These are phyloP conservation scores for Trissolcus brochymenae DNA, from an alignment of 2,888 invertebrate species.

Conservation along the genomic window DNA sequence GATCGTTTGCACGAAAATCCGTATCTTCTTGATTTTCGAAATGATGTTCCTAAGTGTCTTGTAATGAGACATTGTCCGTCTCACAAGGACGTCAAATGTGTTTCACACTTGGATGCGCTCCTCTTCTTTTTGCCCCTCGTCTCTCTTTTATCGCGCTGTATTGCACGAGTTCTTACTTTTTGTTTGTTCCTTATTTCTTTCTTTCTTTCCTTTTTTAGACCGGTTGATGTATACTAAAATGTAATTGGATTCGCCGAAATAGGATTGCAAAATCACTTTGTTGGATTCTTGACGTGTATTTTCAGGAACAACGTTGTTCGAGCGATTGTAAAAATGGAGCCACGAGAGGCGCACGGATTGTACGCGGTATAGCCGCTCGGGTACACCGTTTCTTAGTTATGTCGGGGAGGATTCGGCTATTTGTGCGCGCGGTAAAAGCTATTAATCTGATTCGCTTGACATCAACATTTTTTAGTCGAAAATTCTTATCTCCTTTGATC, in stretches of 20 bases:
- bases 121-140: background rate
- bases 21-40: conserved; percentile 23
- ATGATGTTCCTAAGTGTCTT: conserved; percentile 31
- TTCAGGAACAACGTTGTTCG: too few species aligned
- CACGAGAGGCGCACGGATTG: too few species aligned
- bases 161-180: too few species aligned
- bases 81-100: conserved; percentile 11
- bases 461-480: too few species aligned
- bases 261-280: conserved; percentile 2
- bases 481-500: too few species aligned
- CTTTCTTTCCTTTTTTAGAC: background rate
- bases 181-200: conserved; percentile 4
- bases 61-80: conserved; percentile 28
- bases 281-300: conserved; percentile 1
- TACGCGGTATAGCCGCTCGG: too few species aligned
- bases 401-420: too few species aligned
- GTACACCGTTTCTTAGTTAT: too few species aligned
- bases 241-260: conserved; percentile 5
- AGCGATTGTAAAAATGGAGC: too few species aligned
- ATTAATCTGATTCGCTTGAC: too few species aligned
- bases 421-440: too few species aligned
- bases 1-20: conserved; percentile 17
- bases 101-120: conserved; percentile 7
- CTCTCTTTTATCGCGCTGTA: background rate
- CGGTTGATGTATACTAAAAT: conserved; percentile 2